phyloP scores from a whole-genome alignment of 2,113 vertebrate species.

The Eublepharis macularius region DNA sequence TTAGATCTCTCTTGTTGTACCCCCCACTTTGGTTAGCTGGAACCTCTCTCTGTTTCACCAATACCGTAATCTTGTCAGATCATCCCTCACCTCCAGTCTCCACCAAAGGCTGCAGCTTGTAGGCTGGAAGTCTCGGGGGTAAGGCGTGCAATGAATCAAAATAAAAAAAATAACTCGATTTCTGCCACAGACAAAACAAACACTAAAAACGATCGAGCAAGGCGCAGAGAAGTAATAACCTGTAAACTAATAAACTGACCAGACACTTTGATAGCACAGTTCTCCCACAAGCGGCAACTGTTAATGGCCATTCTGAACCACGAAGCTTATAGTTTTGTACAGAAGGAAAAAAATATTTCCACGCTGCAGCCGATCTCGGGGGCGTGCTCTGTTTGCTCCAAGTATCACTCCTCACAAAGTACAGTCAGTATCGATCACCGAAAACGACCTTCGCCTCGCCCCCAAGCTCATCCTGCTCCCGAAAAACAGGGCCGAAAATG shows the following conservation, averaged over 20 bases:
- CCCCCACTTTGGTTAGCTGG: not conserved
- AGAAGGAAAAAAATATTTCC: slow-evolving; percentile 48
- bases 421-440: not conserved
- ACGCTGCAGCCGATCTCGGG: not conserved
- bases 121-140: not conserved
- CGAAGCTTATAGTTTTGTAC: slow-evolving; percentile 12
- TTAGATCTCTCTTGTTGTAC: not conserved
- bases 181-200: not conserved
- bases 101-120: not conserved
- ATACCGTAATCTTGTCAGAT: not conserved
- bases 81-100: not conserved
- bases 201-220: not conserved
- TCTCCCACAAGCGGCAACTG: slow-evolving; percentile 51
- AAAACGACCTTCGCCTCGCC: not conserved
- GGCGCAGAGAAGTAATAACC: slow-evolving; percentile 55
- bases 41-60: too few relatives aligned
- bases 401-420: slow-evolving; percentile 9
- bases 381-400: slow-evolving; percentile 10
- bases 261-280: slow-evolving; percentile 50
- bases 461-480: not conserved
- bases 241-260: slow-evolving; percentile 73
- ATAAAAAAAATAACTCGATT: slow-evolving; percentile 1
- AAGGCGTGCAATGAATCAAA: not conserved
- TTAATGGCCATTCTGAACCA: slow-evolving; percentile 65
- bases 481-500: not conserved